phyloP scores from a whole-genome alignment of 1,140 invertebrate species.

The Phymorhynchus buccinoides region DNA sequence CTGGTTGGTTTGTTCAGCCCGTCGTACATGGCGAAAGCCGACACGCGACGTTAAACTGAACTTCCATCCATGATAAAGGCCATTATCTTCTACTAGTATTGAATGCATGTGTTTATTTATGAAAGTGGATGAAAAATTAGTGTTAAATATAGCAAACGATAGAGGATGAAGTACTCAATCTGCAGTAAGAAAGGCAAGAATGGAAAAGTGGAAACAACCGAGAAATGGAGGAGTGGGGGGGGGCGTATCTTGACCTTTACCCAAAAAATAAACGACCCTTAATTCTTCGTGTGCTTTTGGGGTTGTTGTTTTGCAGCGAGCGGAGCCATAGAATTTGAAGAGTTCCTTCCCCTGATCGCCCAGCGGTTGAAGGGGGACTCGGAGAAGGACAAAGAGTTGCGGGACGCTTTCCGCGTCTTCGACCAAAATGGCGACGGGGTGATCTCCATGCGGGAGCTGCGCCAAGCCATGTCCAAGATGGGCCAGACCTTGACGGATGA shows the following conservation, averaged over 20 bases:
- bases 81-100: too few species aligned
- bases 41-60: too few species aligned
- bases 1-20: too few species aligned
- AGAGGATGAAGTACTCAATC: neutral
- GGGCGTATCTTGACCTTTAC: too few species aligned
- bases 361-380: slow-evolving; percentile 40
- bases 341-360: slow-evolving; percentile 55
- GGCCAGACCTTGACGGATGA: slow-evolving; percentile 90
- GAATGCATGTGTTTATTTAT: too few species aligned
- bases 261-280: too few species aligned
- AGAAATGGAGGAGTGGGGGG: too few species aligned
- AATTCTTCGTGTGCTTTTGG: neutral
- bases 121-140: too few species aligned
- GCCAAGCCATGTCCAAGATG: slow-evolving; percentile 89
- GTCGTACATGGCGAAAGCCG: too few species aligned
- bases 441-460: slow-evolving; percentile 56
- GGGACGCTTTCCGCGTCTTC: slow-evolving; percentile 98
- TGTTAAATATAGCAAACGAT: neutral
- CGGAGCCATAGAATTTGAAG: slow-evolving; percentile 56
- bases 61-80: too few species aligned
- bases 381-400: slow-evolving; percentile 81
- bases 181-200: too few species aligned
- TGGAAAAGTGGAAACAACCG: too few species aligned
- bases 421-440: slow-evolving; percentile 97
- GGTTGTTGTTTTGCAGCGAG: slow-evolving; percentile 44